A percentile compares a stretch with the other conserved stretches of the same genome.
phyloP scores from a whole-genome alignment of 2,797 vertebrate species.

The Dermochelys coriacea region DNA sequence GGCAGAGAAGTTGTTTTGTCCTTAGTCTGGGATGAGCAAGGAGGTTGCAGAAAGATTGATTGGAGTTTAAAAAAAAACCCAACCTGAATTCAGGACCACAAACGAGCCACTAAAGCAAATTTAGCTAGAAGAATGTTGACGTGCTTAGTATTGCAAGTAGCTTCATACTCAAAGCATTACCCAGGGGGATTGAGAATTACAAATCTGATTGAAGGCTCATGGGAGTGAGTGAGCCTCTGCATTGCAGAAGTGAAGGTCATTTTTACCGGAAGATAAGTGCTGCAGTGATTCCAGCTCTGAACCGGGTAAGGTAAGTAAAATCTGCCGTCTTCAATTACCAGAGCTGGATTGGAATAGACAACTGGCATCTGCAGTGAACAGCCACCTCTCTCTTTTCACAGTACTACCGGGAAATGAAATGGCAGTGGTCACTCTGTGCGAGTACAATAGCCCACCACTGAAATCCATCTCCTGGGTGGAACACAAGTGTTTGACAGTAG shows the following conservation, averaged over 20 bases:
- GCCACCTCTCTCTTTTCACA: fast-evolving
- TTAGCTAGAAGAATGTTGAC: conserved; percentile 28
- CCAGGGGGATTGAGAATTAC: conserved; percentile 1
- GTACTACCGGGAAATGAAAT: not conserved
- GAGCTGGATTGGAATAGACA: not conserved
- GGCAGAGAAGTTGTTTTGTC: fast-evolving
- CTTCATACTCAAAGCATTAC: conserved; percentile 31
- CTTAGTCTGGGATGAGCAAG: not conserved
- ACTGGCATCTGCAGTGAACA: not conserved
- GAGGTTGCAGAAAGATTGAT: not conserved
- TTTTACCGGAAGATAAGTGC: conserved; percentile 7
- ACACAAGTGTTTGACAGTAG: not conserved
- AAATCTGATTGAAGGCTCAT: conserved; percentile 28
- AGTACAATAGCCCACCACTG: too few species aligned
- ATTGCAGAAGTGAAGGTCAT: conserved; percentile 55
- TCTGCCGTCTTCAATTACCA: not conserved
- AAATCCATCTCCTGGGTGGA: not conserved
- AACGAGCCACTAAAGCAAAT: conserved; percentile 14
- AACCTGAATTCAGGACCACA: not conserved
- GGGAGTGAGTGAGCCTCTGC: conserved; percentile 48
- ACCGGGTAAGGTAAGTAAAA: not conserved
- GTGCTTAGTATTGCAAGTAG: conserved; percentile 28
- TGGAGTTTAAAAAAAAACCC: not conserved
- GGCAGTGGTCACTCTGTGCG: not conserved
- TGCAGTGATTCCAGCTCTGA: not conserved